Evolutionary conservation across 37 sponge, comb jelly and placozoan species (phyloP), one percentile per base, ranked within the genome.

Genomic region (Hormiphora californensis): DNA sequence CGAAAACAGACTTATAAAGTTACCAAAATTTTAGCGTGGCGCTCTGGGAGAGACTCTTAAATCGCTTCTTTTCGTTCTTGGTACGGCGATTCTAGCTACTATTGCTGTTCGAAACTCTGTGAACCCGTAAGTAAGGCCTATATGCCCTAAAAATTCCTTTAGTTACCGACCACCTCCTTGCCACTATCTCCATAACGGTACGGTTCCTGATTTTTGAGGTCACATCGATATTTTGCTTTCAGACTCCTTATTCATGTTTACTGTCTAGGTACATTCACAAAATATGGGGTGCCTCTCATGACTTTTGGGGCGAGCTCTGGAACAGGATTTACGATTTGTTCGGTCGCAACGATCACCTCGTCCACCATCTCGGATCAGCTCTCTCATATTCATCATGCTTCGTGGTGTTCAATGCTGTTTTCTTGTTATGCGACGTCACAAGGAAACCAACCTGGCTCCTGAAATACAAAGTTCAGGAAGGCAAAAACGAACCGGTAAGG

Each of bases 291-390:
- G 81, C 81, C 1, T 73, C 81, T 27, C 81, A 73, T 73, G 81
- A 73, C 46, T 73, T 73, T 73, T 73, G 81, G 81, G 81, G 81
- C n/a, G 8, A n/a, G n/a, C 44, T 73, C 23, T 73, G 81, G 81
- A 27, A 22, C 23, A 11, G 19, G 5, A 73, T 73, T 3, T 73
- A 73, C 23, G 27, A 73, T 1, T 40, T 73, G 3, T 73, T 73
- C 43, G 81, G 81, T 4, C 40, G 35, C 7, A 73, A 73, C 23
- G 81, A 73, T 30, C 43, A 43, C 25, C 32, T 73, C 43, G 81
- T 73, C 46, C 81, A 73, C 38, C 2, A 36, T 41, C 25, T 73
- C 17, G 81, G 81, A 22, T 73, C 81, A 28, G 46, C 44, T 40
- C 3, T 73, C 0, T 4, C 3, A 0, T n/a, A 46, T 73, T 36